Percentiles rank a stretch among this genome's conserved stretches.
These are phyloP conservation scores for Peromyscus californicus DNA, from an alignment of 2,113 vertebrate species.

Conservation along the genomic window DNA sequence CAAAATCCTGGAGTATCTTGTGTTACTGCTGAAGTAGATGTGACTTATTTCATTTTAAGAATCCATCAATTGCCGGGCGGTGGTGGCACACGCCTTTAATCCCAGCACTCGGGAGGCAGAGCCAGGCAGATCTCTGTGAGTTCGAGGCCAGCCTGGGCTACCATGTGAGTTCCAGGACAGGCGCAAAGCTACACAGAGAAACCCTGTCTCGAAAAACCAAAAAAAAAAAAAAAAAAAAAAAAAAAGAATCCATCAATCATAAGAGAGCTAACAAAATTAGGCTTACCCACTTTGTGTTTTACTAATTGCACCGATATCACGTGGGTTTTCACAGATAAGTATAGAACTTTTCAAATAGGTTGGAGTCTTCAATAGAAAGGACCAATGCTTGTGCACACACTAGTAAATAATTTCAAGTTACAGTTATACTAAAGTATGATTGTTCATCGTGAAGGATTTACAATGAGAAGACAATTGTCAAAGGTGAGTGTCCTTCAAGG, in stretches of 20 bases:
- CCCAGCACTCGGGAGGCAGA: too few species aligned
- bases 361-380: background rate
- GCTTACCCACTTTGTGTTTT: background rate
- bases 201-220: too few species aligned
- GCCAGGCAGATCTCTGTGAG: too few species aligned
- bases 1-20: background rate
- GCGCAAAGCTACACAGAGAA: too few species aligned
- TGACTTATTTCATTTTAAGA: background rate
- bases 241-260: background rate
- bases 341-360: background rate
- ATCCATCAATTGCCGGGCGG: too few species aligned
- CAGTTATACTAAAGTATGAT: background rate
- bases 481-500: background rate
- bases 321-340: background rate
- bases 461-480: background rate
- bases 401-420: background rate
- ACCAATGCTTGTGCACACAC: background rate
- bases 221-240: too few species aligned
- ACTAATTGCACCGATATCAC: background rate
- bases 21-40: background rate
- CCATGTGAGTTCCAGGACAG: too few species aligned
- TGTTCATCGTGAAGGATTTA: background rate
- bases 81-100: too few species aligned
- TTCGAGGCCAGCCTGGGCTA: too few species aligned
- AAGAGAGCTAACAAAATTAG: background rate